phyloP scores from a whole-genome alignment of 2,797 vertebrate genomes.

The Manis javanica region DNA sequence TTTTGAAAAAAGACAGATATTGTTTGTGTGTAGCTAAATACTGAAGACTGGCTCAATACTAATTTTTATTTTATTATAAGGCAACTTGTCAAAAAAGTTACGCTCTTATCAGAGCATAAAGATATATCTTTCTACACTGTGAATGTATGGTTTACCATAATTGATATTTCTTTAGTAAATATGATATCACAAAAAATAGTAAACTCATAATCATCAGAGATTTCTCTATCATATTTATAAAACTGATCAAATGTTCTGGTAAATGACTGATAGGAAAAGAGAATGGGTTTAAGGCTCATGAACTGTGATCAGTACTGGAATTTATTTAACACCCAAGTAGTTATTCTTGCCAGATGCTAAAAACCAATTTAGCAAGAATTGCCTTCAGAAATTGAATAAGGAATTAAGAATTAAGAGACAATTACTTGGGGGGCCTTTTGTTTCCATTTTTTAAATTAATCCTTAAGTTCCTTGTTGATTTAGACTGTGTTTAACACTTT shows the following conservation, averaged over 20 bases:
- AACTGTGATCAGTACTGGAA: background rate
- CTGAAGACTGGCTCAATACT: background rate
- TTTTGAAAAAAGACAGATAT: background rate
- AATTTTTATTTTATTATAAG: background rate
- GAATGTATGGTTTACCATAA: background rate
- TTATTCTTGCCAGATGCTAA: background rate
- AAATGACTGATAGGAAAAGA: background rate
- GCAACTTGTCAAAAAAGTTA: background rate
- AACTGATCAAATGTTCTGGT: background rate
- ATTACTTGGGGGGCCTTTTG: background rate
- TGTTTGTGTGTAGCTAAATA: background rate
- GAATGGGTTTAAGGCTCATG: slow-evolving; percentile 3
- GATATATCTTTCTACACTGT: background rate
- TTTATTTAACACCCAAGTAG: background rate
- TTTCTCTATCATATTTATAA: background rate
- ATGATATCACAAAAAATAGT: background rate
- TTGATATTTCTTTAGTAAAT: background rate
- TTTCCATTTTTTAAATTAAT: background rate
- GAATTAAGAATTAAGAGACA: fast-evolving
- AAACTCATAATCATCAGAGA: background rate
- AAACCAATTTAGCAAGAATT: background rate
- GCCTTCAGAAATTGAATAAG: background rate
- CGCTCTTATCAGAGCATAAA: background rate
- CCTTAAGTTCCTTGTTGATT: background rate
- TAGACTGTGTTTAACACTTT: background rate